Evolutionary conservation across 2,888 invertebrate species (phyloP), one percentile per base, ranked within the genome.

Genomic region (Bursaphelenchus okinawaensis): DNA sequence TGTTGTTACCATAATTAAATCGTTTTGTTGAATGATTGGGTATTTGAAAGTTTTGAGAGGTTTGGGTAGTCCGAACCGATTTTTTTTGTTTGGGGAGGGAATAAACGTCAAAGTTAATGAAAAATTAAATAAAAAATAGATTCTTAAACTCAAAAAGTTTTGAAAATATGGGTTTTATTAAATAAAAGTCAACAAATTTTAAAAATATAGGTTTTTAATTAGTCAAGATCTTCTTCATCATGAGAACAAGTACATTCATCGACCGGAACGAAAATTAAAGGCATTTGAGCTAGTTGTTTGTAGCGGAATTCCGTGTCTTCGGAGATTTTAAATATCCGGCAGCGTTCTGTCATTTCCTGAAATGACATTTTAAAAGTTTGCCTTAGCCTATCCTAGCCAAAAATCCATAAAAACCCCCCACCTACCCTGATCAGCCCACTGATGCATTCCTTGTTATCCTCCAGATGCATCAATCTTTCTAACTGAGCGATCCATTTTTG

Each of bases 401-500:
- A 4, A 2, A 40, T 40, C n/a, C n/a, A n/a, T n/a, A n/a, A n/a
- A 40, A 40, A 29, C 8, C n/a, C 2, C 4, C 22, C 9, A 24
- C 50, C 40, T 20, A 51, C 50, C 22, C 60, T 26, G 23, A 29
- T 27, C 9, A 59, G 29, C 12, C 22, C 31, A 12, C 1, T 4
- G 16, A 59, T 55, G n/a, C 40, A 22, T 22, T 59, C 60, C 6
- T 59, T 59, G 12, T 31, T 31, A 20, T 59, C 60, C 16, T 50
- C 23, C 20, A 19, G 16, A 26, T 27, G 20, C 12, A 52, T 16
- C 31, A 51, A 59, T 1, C 60, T 31, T 59, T 59, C 60, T 12
- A 59, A 40, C 6, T 59, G 60, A 16, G 60, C 60, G 52, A 59
- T 59, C 60, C 60, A 59, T 27, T 59, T 59, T 59, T 59, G 60